A percentile compares a stretch with the other conserved stretches of the same genome.
phyloP scores from a whole-genome alignment of 2,888 invertebrate species.

The Diaphora mendica region DNA sequence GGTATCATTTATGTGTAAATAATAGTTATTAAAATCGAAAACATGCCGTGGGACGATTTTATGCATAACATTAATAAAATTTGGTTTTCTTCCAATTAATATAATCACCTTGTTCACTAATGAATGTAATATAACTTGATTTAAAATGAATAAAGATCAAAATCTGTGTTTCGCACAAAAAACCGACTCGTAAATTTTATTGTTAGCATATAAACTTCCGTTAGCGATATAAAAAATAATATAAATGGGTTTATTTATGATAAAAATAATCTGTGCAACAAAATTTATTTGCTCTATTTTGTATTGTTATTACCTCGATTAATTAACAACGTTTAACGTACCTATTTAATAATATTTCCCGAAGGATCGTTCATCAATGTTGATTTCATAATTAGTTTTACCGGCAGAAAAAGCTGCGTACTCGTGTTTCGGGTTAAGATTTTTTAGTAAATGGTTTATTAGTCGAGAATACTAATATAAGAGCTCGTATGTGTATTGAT shows the following conservation, averaged over 20 bases:
- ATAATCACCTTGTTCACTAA: slow-evolving; percentile 27
- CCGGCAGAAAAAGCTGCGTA: no score
- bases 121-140: slow-evolving; percentile 28
- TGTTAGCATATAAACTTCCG: slow-evolving; percentile 40
- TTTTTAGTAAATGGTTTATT: no score
- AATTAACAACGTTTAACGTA: no score
- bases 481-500: no score
- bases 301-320: no score
- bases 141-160: slow-evolving; percentile 12
- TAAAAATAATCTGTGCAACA: neutral
- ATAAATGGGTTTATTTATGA: slow-evolving; percentile 14
- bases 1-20: slow-evolving; percentile 17
- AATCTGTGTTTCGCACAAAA: slow-evolving; percentile 32
- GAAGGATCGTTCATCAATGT: no score
- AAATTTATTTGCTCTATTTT: no score
- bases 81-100: slow-evolving; percentile 26
- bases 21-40: neutral
- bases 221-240: slow-evolving; percentile 19
- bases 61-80: slow-evolving; percentile 29
- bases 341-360: no score
- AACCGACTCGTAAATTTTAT: slow-evolving; percentile 33
- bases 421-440: no score
- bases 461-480: no score
- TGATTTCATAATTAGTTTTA: no score
- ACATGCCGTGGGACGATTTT: neutral